phyloP scores from a whole-genome alignment of 1,140 invertebrate species.

The Gryllus bimaculatus region DNA sequence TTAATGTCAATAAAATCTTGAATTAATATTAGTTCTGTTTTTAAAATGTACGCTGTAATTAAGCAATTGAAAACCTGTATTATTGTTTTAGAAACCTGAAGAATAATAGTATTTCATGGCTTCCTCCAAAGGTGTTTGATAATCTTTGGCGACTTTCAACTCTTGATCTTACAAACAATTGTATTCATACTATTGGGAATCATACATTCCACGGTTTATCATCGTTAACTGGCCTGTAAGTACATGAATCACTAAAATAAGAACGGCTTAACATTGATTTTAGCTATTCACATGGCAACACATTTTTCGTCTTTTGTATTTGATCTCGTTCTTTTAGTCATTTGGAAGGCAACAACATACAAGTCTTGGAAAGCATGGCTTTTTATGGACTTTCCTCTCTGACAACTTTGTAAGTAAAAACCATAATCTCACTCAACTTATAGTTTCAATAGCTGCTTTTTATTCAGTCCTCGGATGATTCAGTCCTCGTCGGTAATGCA shows the following conservation, averaged over 20 bases:
- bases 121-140: constrained; percentile 30
- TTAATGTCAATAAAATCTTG: not conserved
- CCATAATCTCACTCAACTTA: not conserved
- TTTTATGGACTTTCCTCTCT: constrained; percentile 32
- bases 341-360: constrained; percentile 30
- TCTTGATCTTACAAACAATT: constrained; percentile 33
- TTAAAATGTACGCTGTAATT: not conserved
- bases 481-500: too few relatives aligned
- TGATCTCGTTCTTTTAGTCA: constrained; percentile 25
- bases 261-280: not conserved
- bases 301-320: not conserved
- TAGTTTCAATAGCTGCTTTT: too few relatives aligned
- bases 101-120: constrained; percentile 30
- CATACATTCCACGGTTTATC: constrained; percentile 31
- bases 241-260: constrained; percentile 18
- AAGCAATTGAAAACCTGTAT: not conserved
- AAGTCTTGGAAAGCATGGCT: constrained; percentile 27
- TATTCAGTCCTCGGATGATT: too few relatives aligned
- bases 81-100: constrained; percentile 28
- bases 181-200: constrained; percentile 27
- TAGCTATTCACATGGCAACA: not conserved
- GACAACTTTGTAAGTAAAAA: constrained; percentile 25
- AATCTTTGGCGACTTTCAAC: constrained; percentile 31
- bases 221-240: constrained; percentile 32
- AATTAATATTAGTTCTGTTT: not conserved